These are phyloP conservation scores for Eueides isabella DNA, from an alignment of 1,140 invertebrate genomes.

Conservation along the genomic window DNA sequence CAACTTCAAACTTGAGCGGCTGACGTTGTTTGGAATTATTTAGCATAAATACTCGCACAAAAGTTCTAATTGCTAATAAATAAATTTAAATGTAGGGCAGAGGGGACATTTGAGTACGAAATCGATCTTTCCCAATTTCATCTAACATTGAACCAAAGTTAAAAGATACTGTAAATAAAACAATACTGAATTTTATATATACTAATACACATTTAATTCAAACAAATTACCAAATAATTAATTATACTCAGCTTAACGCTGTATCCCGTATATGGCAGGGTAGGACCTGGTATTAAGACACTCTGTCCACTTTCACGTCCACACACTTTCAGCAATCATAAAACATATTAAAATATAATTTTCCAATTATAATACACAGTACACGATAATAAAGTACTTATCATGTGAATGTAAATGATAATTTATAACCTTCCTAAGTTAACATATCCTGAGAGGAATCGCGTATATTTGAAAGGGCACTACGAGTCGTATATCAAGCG, in stretches of 20 bases:
- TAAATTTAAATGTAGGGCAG: constrained; percentile 6
- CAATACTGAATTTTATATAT: too few species aligned
- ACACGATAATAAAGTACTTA: background rate
- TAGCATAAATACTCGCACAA: background rate
- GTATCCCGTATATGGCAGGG: too few species aligned
- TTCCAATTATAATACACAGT: too few species aligned
- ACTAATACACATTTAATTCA: too few species aligned
- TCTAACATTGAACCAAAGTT: background rate
- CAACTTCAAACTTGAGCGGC: background rate
- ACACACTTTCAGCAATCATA: too few species aligned
- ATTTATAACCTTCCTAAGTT: constrained; percentile 18
- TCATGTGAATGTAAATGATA: background rate
- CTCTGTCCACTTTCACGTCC: too few species aligned
- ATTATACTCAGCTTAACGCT: too few species aligned
- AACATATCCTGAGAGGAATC: constrained; percentile 19
- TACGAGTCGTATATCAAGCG: constrained; percentile 40
- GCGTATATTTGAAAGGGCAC: constrained; percentile 26
- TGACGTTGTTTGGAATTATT: constrained; percentile 2
- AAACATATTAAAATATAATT: too few species aligned
- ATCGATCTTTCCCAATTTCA: background rate
- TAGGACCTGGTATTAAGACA: too few species aligned
- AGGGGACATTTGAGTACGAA: background rate
- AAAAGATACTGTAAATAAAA: too few species aligned
- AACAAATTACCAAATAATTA: too few species aligned
- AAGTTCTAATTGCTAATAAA: constrained; percentile 3